phyloP scores from a whole-genome alignment of 2,888 invertebrate species.

The Neria commutata region DNA sequence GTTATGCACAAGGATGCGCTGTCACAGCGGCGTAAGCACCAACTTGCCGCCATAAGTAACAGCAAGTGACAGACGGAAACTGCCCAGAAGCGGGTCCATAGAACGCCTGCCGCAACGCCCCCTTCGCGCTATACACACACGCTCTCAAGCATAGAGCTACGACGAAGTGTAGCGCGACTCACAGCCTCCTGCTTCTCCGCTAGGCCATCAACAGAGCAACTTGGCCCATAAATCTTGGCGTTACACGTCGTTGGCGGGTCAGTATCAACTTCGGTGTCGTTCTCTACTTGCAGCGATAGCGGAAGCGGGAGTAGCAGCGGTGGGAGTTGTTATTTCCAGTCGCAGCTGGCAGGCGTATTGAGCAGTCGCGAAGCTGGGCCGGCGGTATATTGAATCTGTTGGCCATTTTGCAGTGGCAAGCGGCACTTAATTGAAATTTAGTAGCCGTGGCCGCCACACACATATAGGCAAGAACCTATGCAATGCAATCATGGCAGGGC shows the following conservation, averaged over 20 bases:
- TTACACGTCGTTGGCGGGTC: conserved; percentile 60
- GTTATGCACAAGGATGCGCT: not conserved
- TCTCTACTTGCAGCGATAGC: not conserved
- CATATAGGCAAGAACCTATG: not conserved
- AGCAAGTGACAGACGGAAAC: conserved; percentile 13
- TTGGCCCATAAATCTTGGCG: conserved; percentile 53
- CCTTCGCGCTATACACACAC: not conserved
- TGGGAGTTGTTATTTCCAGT: conserved; percentile 3
- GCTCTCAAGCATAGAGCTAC: not conserved
- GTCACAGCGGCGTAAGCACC: not conserved
- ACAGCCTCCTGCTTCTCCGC: not conserved
- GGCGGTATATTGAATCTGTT: not conserved
- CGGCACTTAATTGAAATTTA: conserved; percentile 2
- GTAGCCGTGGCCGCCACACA: not conserved
- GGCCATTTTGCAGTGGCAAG: no score
- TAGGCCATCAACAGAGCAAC: no score
- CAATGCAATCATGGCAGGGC: not conserved
- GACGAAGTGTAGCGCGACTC: not conserved
- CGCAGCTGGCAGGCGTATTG: conserved; percentile 18
- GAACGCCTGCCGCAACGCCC: not conserved
- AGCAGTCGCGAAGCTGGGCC: not conserved
- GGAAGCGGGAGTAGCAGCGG: not conserved
- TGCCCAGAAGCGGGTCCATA: conserved; percentile 5
- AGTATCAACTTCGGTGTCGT: conserved; percentile 30
- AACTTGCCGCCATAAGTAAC: conserved; percentile 10